A percentile compares a stretch with the other conserved stretches of the same genome.
These are phyloP conservation scores for Catocala sponsa DNA, from an alignment of 2,888 invertebrate species.

Conservation along the genomic window DNA sequence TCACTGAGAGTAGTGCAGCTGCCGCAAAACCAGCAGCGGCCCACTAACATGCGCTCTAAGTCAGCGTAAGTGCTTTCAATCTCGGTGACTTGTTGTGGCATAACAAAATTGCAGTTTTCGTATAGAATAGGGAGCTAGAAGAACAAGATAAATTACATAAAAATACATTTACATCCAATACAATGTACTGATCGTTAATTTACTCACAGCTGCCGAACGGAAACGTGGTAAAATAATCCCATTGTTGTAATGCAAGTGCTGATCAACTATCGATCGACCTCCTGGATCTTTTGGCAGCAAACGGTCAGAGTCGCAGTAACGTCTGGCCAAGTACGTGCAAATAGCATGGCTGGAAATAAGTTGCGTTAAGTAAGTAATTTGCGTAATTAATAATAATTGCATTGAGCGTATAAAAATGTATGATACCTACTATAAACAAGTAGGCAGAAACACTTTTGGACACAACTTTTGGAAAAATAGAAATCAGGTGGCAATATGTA, in stretches of 20 bases:
- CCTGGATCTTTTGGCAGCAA: constrained; percentile 67
- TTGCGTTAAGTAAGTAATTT: no score
- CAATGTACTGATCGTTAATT: background rate
- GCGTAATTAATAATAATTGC: no score
- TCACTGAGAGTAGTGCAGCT: constrained; percentile 65
- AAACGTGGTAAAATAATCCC: constrained; percentile 69
- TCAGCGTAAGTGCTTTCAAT: constrained; percentile 67
- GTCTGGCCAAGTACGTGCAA: constrained; percentile 64
- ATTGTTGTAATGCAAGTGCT: constrained; percentile 67
- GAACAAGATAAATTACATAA: background rate
- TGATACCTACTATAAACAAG: no score
- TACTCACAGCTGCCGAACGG: constrained; percentile 66
- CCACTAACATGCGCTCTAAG: constrained; percentile 64
- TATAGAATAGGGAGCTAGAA: constrained; percentile 73
- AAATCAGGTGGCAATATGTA: no score
- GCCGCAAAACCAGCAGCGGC: constrained; percentile 64
- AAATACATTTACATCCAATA: background rate
- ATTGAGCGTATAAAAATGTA: no score
- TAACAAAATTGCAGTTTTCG: constrained; percentile 66
- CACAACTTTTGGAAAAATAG: no score
- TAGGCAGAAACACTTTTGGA: no score
- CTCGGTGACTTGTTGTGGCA: constrained; percentile 66
- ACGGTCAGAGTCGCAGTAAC: constrained; percentile 57
- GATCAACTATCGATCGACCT: constrained; percentile 65
- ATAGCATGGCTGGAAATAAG: constrained; percentile 67